A percentile compares a stretch with the other conserved stretches of the same genome.
Evolutionary conservation across 2,113 vertebrate genomes (phyloP).

Genomic region (Cyphomyrus discorhynchus): DNA sequence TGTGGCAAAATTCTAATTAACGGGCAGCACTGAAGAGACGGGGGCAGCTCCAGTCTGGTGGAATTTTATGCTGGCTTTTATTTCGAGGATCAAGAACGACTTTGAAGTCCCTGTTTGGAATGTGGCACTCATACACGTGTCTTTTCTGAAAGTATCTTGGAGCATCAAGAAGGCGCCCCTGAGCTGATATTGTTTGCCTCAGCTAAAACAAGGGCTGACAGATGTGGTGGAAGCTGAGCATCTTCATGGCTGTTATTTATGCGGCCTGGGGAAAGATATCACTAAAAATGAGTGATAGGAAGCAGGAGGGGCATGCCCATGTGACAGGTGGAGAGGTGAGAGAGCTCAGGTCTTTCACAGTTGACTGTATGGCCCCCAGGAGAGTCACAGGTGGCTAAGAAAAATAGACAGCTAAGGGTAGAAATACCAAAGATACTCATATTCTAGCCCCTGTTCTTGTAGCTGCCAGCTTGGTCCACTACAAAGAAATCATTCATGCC

Average conservation of each 20-base stretch:
- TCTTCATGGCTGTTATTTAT: background rate
- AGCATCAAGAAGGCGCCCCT: background rate
- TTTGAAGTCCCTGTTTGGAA: background rate
- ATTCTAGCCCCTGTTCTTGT: background rate
- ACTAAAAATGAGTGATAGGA: background rate
- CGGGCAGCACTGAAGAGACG: background rate
- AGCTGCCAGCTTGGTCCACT: background rate
- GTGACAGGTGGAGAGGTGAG: background rate
- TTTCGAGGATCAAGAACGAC: background rate
- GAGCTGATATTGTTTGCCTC: background rate
- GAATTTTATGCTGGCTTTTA: background rate
- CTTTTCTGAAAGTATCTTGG: background rate
- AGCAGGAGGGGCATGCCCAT: background rate
- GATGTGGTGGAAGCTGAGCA: background rate
- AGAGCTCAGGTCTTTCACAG: background rate
- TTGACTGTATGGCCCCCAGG: background rate
- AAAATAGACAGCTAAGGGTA: background rate
- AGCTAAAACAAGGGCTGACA: background rate
- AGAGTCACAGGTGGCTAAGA: background rate
- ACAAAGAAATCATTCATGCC: background rate
- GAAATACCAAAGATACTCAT: background rate
- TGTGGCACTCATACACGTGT: background rate
- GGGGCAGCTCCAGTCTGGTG: background rate
- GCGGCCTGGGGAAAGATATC: background rate
- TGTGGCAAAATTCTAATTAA: slow-evolving; percentile 10